A percentile compares a stretch with the other conserved stretches of the same genome.
Evolutionary conservation across 2,888 invertebrate species (phyloP).

Genomic region (Chydorus sphaericus): DNA sequence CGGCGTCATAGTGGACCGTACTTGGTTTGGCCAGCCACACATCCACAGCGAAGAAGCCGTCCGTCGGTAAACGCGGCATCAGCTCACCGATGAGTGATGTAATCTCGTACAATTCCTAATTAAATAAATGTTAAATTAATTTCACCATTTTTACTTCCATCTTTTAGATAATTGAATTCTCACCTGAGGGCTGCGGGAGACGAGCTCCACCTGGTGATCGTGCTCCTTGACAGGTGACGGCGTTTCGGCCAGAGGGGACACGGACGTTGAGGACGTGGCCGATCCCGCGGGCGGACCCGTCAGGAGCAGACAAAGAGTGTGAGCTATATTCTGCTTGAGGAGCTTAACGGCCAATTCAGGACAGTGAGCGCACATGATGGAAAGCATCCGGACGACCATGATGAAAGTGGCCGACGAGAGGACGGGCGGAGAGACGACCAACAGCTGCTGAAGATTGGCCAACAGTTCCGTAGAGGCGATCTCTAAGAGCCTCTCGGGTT

Average conservation of each 20-base stretch:
- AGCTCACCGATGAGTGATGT: slow-evolving; percentile 93
- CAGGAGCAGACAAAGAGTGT: slow-evolving; percentile 82
- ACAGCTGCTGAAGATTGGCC: slow-evolving; percentile 81
- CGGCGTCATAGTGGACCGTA: slow-evolving; percentile 51
- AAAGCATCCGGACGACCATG: slow-evolving; percentile 87
- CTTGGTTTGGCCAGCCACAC: slow-evolving; percentile 50
- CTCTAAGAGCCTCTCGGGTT: slow-evolving; percentile 77
- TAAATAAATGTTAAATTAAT: too few species aligned
- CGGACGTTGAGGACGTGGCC: neutral
- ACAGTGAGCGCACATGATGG: slow-evolving; percentile 89
- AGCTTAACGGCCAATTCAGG: slow-evolving; percentile 83
- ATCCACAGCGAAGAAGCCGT: slow-evolving; percentile 92
- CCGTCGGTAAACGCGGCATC: slow-evolving; percentile 87
- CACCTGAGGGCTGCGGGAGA: slow-evolving; percentile 85
- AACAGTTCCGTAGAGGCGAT: slow-evolving; percentile 83
- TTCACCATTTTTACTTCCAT: too few species aligned
- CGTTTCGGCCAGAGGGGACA: neutral
- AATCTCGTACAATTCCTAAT: slow-evolving; percentile 92
- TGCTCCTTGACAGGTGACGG: neutral
- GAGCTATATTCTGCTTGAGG: slow-evolving; percentile 87
- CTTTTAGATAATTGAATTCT: too few species aligned
- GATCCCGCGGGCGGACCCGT: slow-evolving; percentile 43
- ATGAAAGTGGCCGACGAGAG: slow-evolving; percentile 91
- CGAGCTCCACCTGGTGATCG: slow-evolving; percentile 51
- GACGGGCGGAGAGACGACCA: slow-evolving; percentile 88